These are phyloP conservation scores for Steromphala cineraria DNA, from an alignment of 2,888 invertebrate genomes.

Conservation along the genomic window DNA sequence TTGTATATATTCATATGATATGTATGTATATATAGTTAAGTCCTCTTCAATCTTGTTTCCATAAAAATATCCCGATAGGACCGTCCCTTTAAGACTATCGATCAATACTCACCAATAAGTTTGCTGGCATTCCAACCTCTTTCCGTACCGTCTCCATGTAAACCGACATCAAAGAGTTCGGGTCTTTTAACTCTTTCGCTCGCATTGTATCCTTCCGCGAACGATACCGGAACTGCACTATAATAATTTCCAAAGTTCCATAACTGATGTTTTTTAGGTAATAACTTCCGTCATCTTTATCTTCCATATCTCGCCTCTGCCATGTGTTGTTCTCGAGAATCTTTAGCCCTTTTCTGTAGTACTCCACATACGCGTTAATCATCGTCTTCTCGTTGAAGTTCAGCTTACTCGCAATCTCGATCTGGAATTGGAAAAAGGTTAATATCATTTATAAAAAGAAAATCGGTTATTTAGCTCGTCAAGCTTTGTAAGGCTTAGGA, in stretches of 20 bases:
- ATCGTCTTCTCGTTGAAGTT: slow-evolving; percentile 48
- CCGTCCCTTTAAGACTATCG: too few species aligned
- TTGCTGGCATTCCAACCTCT: slow-evolving; percentile 35
- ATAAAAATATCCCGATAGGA: too few species aligned
- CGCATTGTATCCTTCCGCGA: slow-evolving; percentile 31
- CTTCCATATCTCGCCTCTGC: slow-evolving; percentile 30
- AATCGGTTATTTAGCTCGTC: too few species aligned
- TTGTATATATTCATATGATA: too few species aligned
- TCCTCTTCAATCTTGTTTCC: too few species aligned
- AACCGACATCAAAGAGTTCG: slow-evolving; percentile 35
- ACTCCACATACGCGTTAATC: slow-evolving; percentile 45
- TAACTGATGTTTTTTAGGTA: slow-evolving; percentile 44
- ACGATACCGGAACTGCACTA: slow-evolving; percentile 50
- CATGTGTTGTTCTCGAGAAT: slow-evolving; percentile 34
- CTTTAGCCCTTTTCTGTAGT: slow-evolving; percentile 49
- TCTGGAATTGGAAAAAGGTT: slow-evolving; percentile 31
- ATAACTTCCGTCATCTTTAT: slow-evolving; percentile 38
- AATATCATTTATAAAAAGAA: too few species aligned
- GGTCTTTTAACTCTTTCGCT: slow-evolving; percentile 34
- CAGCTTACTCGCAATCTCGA: slow-evolving; percentile 50
- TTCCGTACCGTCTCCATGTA: slow-evolving; percentile 34
- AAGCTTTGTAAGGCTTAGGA: too few species aligned
- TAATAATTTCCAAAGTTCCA: slow-evolving; percentile 53
- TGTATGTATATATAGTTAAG: too few species aligned
- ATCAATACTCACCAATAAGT: slow-evolving; percentile 30